Percentiles rank a stretch among this genome's conserved stretches.
These are phyloP conservation scores for Vimba vimba DNA, from an alignment of 2,113 vertebrate genomes.

Conservation along the genomic window DNA sequence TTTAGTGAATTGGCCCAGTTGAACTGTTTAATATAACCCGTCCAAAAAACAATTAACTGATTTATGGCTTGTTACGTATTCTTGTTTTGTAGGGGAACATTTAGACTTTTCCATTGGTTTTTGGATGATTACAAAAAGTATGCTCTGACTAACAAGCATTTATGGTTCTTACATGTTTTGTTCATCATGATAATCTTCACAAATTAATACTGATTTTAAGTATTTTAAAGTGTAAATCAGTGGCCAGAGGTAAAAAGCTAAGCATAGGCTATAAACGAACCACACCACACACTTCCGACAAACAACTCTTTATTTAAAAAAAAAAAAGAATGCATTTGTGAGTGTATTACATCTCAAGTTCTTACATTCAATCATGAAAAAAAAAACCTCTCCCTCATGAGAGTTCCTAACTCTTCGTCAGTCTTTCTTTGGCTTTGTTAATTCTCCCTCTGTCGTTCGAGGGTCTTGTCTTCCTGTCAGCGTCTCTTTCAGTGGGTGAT, in stretches of 20 bases:
- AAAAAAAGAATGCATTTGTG: not conserved
- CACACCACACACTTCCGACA: not conserved
- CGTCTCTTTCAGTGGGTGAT: slow-evolving; percentile 57
- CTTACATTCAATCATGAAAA: not conserved
- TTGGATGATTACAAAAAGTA: not conserved
- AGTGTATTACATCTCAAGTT: not conserved
- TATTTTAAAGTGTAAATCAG: no score
- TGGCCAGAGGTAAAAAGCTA: no score
- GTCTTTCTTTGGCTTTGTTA: slow-evolving; percentile 15
- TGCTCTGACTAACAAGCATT: not conserved
- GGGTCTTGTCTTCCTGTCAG: slow-evolving; percentile 58
- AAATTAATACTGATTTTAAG: no score
- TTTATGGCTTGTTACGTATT: not conserved
- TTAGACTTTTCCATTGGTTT: not conserved
- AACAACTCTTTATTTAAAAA: no score
- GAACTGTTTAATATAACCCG: not conserved
- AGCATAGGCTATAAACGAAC: not conserved
- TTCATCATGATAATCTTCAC: no score
- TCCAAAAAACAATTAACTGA: not conserved
- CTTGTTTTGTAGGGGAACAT: not conserved
- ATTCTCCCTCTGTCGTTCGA: not conserved
- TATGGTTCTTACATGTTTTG: no score
- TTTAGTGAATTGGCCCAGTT: not conserved
- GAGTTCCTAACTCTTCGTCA: not conserved
- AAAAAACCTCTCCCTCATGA: slow-evolving; percentile 12